These are phyloP conservation scores for Drosophila kurseongensis DNA, from an alignment of 1,140 invertebrate genomes.

Conservation along the genomic window DNA sequence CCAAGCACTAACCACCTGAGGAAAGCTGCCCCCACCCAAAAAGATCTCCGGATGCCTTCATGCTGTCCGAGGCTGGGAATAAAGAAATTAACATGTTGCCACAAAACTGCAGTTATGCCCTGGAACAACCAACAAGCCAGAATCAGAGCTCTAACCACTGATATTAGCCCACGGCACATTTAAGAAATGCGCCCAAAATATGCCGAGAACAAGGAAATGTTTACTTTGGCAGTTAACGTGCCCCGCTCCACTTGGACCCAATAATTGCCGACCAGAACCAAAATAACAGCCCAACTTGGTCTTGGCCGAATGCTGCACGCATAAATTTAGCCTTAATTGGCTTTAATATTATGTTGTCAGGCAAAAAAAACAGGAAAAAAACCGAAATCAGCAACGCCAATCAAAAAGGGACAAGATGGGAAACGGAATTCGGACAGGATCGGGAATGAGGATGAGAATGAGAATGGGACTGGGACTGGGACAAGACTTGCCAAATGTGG, in stretches of 20 bases:
- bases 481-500: conserved; percentile 69
- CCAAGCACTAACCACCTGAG: conserved; percentile 11
- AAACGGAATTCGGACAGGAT: conserved; percentile 47
- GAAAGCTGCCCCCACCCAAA: conserved; percentile 19
- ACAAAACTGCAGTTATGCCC: conserved; percentile 77
- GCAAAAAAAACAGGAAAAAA: conserved; percentile 33
- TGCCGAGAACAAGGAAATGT: conserved; percentile 78
- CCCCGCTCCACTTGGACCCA: conserved; percentile 51
- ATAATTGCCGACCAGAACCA: conserved; percentile 61
- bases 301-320: conserved; percentile 72
- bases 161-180: conserved; percentile 54
- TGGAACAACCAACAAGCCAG: conserved; percentile 47
- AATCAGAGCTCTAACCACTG: conserved; percentile 20
- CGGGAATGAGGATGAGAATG: conserved; percentile 17
- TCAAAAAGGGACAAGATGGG: conserved; percentile 66
- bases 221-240: conserved; percentile 79
- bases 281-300: conserved; percentile 33
- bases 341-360: conserved; percentile 82
- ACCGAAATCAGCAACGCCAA: conserved; percentile 77
- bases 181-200: conserved; percentile 74
- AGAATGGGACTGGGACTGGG: conserved; percentile 12
- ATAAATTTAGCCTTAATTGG: conserved; percentile 82
- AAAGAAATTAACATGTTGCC: conserved; percentile 80
- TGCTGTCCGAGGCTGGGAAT: conserved; percentile 52
- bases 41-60: conserved; percentile 10